phyloP scores from a whole-genome alignment of 2,113 vertebrate genomes.

The Prochilodus magdalenae region DNA sequence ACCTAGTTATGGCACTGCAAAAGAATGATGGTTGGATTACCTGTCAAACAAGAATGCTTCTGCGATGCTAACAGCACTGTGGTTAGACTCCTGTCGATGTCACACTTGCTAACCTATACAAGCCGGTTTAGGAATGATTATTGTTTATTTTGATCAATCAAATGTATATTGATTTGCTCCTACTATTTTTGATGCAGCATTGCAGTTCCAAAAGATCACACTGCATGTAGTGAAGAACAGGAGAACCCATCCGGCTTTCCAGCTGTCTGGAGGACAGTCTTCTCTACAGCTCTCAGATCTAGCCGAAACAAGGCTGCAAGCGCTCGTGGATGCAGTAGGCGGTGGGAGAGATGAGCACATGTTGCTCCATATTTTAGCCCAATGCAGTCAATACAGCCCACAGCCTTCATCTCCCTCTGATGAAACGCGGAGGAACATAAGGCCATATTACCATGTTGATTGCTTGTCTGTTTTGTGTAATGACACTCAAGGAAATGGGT shows the following conservation, averaged over 20 bases:
- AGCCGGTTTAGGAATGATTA: too few relatives aligned
- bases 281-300: neutral
- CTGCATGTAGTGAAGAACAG: neutral
- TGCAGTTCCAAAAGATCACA: neutral
- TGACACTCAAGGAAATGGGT: conserved; percentile 13
- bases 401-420: conserved; percentile 11
- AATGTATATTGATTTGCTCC: neutral
- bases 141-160: too few relatives aligned
- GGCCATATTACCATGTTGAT: conserved; percentile 41
- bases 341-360: conserved; percentile 14
- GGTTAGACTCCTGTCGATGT: too few relatives aligned
- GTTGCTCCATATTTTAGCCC: conserved; percentile 21
- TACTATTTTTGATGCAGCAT: neutral
- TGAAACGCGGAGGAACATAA: conserved; percentile 10
- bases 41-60: too few relatives aligned
- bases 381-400: conserved; percentile 29
- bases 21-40: too few relatives aligned
- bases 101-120: too few relatives aligned
- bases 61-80: too few relatives aligned
- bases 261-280: neutral
- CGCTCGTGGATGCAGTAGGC: conserved; percentile 12
- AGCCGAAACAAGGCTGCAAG: neutral
- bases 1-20: too few relatives aligned
- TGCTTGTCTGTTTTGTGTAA: conserved; percentile 40
- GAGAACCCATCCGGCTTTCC: neutral